Base-by-base conservation (phyloP, 2,888 invertebrate species). In the Agrochola litura region DNA sequence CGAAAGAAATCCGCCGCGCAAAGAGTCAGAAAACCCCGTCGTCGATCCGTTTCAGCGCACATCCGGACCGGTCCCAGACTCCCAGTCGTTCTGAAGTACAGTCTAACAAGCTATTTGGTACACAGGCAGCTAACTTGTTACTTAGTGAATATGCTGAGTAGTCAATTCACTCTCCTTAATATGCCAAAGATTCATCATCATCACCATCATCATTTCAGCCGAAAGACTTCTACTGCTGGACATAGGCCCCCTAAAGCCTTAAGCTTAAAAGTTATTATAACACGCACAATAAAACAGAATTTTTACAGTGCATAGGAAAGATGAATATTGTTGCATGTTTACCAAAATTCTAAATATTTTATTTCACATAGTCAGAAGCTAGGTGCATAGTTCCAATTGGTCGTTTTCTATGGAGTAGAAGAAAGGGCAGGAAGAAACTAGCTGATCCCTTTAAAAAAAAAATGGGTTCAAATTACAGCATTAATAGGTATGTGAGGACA, bases 31-130 rank as follows among this genome's bases (percentile, higher is more conserved):
- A 54, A 25, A n/a, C 52, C 56, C 14, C 49, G 30, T 41, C 65
- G 46, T 19, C 16, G 70, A 49, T 63, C 12, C 41, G 37, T 12
- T 37, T n/a, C 52, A 56, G 61, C 30, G 58, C 46, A 54, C 19
- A 25, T 46, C 25, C 25, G 25, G 63, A 56, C 30, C 60, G 12
- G 46, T 54, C 16, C 37, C 41, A 9, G 30, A 41, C 56, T 56
- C 16, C 43, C 30, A 8, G n/a, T 43, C 58, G 12, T 61, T 22
- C 41, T 37, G 60, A 61, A 73, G 64, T 78, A 75, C 41, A n/a
- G 30, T 49, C 49, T 22, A 67, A 30, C 49, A 30, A 67, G 30
- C 49, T 67, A 9, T 30, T 49, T 49, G 14, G 14, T 65, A 19
- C 8, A 66, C 25, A 66, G 49, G 49, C 19, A 52, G 43, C 43